A percentile compares a stretch with the other conserved stretches of the same genome.
Evolutionary conservation across 2,797 vertebrate genomes (phyloP).

Genomic region (Myotis daubentonii): DNA sequence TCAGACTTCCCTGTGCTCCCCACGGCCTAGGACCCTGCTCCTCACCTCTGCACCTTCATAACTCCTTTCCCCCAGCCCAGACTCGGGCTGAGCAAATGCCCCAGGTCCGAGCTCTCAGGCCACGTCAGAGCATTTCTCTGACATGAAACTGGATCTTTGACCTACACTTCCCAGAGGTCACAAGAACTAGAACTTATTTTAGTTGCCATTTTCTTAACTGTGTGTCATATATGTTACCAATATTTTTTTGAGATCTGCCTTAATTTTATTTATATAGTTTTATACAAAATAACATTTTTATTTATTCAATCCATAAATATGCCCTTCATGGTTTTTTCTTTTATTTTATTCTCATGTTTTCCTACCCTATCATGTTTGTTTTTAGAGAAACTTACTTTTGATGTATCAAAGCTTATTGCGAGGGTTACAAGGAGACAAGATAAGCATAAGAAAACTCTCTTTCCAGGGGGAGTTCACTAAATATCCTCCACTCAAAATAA

Average conservation of each 20-base stretch:
- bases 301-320: neutral
- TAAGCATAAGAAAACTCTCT: slow-evolving; percentile 12
- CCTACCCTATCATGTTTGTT: neutral
- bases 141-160: neutral
- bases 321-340: neutral
- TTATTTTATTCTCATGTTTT: neutral
- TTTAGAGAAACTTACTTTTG: slow-evolving; percentile 37
- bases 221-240: neutral
- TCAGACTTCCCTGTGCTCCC: neutral
- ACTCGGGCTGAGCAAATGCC: neutral
- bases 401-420: neutral
- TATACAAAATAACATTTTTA: slow-evolving; percentile 34
- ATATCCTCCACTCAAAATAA: slow-evolving; percentile 30
- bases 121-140: neutral
- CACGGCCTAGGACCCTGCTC: neutral
- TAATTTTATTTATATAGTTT: slow-evolving; percentile 15
- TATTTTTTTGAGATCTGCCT: slow-evolving; percentile 26
- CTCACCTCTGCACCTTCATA: too few relatives aligned
- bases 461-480: slow-evolving; percentile 12
- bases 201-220: neutral
- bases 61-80: neutral
- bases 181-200: neutral
- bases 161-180: neutral
- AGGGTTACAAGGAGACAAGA: neutral
- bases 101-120: neutral